A percentile compares a stretch with the other conserved stretches of the same genome.
Evolutionary conservation across 1,140 invertebrate genomes (phyloP).

Genomic region (Aethina tumida): DNA sequence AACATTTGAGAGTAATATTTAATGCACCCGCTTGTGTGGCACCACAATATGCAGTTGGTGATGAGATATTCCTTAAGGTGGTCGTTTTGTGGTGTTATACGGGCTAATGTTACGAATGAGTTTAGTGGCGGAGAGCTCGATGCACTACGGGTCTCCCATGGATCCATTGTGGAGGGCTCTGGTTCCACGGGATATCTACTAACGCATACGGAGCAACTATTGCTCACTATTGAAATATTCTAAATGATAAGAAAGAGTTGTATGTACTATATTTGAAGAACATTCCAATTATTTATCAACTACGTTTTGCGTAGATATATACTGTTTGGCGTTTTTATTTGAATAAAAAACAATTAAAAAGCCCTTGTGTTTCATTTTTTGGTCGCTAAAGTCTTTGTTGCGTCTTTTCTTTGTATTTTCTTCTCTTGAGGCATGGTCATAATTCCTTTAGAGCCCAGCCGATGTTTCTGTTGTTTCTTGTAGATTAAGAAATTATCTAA

Average conservation of each 20-base stretch:
- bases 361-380: no score
- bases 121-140: conserved; percentile 31
- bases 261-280: conserved; percentile 31
- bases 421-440: no score
- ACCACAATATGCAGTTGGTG: no score
- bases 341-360: conserved; percentile 30
- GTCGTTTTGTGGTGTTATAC: not conserved
- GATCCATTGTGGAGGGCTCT: conserved; percentile 17
- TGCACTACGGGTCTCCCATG: conserved; percentile 15
- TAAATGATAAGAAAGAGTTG: conserved; percentile 36
- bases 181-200: conserved; percentile 17
- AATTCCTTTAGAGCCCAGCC: no score
- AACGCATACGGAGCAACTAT: conserved; percentile 33
- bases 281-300: conserved; percentile 34
- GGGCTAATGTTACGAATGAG: conserved; percentile 7
- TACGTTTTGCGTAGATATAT: conserved; percentile 36
- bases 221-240: conserved; percentile 38
- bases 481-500: no score
- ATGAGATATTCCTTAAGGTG: not conserved
- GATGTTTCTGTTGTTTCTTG: no score
- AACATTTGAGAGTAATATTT: conserved; percentile 1
- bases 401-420: no score
- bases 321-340: conserved; percentile 39
- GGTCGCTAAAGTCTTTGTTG: no score
- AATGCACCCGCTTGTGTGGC: no score